Evolutionary conservation across 2,888 invertebrate genomes (phyloP).

Genomic region (Hololepta plana): DNA sequence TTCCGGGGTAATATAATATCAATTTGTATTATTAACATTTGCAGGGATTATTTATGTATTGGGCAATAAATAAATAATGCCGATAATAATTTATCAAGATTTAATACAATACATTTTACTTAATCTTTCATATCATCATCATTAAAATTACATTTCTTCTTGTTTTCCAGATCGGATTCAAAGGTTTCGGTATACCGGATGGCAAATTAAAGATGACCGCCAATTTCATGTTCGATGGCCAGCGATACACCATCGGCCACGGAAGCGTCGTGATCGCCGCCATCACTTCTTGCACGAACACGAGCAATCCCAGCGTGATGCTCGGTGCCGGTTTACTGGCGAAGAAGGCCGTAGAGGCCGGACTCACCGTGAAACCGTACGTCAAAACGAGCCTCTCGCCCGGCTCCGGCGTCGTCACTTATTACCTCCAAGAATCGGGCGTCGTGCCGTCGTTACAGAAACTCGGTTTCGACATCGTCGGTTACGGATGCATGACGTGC

Average conservation of each 20-base stretch:
- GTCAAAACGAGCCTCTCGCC: slow-evolving; percentile 96
- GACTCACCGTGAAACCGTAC: slow-evolving; percentile 75
- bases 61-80: too few species aligned
- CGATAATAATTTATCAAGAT: too few species aligned
- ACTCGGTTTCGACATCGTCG: slow-evolving; percentile 86
- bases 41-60: too few species aligned
- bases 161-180: slow-evolving; percentile 61
- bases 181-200: slow-evolving; percentile 67
- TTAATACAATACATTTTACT: too few species aligned
- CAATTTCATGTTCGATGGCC: slow-evolving; percentile 65
- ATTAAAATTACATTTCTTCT: slow-evolving; percentile 7
- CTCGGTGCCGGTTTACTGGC: slow-evolving; percentile 85
- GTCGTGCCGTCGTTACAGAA: slow-evolving; percentile 73
- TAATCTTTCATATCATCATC: too few species aligned
- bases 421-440: slow-evolving; percentile 58
- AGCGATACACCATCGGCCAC: slow-evolving; percentile 62
- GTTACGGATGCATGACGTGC: slow-evolving; percentile 99
- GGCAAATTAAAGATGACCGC: slow-evolving; percentile 44
- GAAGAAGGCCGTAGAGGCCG: slow-evolving; percentile 84
- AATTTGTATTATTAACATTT: slow-evolving; percentile 1
- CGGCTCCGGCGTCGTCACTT: slow-evolving; percentile 25
- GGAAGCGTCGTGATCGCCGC: slow-evolving; percentile 95
- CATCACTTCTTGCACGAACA: slow-evolving; percentile 96
- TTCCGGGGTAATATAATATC: too few species aligned
- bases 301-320: slow-evolving; percentile 97